A percentile compares a stretch with the other conserved stretches of the same genome.
Evolutionary conservation across 2,888 invertebrate genomes (phyloP).

Genomic region (Harpagoxenus sublaevis): DNA sequence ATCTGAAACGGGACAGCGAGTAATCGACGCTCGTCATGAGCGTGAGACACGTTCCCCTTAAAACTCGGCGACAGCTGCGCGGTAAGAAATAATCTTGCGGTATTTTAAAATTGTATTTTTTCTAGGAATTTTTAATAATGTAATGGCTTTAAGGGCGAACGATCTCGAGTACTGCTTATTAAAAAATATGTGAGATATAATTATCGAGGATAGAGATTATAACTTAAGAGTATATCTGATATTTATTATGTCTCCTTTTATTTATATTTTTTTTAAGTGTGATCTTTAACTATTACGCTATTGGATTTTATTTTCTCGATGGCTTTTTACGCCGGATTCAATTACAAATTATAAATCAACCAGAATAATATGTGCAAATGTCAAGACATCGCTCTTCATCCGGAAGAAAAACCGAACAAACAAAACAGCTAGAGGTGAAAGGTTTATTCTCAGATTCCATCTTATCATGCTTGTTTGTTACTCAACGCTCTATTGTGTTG

Average conservation of each 20-base stretch:
- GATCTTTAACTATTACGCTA: neutral
- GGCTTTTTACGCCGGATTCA: neutral
- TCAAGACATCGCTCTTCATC: neutral
- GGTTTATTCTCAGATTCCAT: neutral
- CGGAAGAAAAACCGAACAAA: neutral
- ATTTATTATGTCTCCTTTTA: neutral
- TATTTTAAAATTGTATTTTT: neutral
- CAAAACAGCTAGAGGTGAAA: neutral
- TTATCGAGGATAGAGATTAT: neutral
- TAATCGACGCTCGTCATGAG: constrained; percentile 11
- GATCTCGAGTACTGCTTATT: neutral
- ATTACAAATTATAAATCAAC: neutral
- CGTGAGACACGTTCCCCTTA: neutral
- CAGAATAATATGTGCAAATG: neutral
- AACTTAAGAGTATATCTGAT: neutral
- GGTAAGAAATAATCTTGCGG: neutral
- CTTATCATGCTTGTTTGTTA: constrained; percentile 12
- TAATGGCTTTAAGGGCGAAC: neutral
- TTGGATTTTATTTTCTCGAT: neutral
- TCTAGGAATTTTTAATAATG: neutral
- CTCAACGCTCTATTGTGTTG: neutral
- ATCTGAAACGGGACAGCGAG: neutral
- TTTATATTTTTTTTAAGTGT: neutral
- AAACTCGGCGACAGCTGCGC: neutral
- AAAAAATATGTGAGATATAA: neutral